phyloP scores from a whole-genome alignment of 1,140 invertebrate species.

The Sarcophaga bullata region DNA sequence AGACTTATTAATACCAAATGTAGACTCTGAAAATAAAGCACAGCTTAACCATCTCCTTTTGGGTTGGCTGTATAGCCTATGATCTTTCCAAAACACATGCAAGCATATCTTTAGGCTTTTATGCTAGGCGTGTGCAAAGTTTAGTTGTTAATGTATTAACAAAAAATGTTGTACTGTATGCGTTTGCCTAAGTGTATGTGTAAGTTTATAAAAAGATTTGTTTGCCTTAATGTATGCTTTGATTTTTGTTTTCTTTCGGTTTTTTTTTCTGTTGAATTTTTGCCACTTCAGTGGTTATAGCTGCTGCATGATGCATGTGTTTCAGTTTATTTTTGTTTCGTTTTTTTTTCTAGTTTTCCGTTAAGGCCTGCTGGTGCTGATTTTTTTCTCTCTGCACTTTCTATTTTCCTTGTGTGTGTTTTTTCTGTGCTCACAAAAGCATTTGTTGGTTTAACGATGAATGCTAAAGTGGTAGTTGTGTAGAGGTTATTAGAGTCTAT shows the following conservation, averaged over 20 bases:
- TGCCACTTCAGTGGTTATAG: slow-evolving; percentile 32
- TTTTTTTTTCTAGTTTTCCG: background rate
- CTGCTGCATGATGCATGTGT: slow-evolving; percentile 27
- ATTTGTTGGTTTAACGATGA: background rate
- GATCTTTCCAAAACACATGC: background rate
- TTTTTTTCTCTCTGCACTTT: background rate
- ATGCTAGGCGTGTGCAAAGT: background rate
- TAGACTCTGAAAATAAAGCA: background rate
- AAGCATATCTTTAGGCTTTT: background rate
- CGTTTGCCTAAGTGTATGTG: background rate
- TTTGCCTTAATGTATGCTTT: too few relatives aligned
- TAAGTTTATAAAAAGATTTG: background rate
- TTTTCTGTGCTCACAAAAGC: background rate
- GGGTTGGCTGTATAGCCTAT: background rate
- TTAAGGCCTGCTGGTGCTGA: background rate
- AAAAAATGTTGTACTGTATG: background rate
- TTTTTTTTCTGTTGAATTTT: slow-evolving; percentile 27
- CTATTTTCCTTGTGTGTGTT: too few relatives aligned
- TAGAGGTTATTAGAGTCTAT: slow-evolving; percentile 40
- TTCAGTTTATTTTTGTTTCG: background rate
- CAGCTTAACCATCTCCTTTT: background rate
- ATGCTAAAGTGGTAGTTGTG: slow-evolving; percentile 23
- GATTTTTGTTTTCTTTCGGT: background rate
- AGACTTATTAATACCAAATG: slow-evolving; percentile 8
- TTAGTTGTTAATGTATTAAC: background rate